A percentile compares a stretch with the other conserved stretches of the same genome.
Conservation (phyloP, 1,140 invertebrate genomes). For the Planococcus citri region DNA sequence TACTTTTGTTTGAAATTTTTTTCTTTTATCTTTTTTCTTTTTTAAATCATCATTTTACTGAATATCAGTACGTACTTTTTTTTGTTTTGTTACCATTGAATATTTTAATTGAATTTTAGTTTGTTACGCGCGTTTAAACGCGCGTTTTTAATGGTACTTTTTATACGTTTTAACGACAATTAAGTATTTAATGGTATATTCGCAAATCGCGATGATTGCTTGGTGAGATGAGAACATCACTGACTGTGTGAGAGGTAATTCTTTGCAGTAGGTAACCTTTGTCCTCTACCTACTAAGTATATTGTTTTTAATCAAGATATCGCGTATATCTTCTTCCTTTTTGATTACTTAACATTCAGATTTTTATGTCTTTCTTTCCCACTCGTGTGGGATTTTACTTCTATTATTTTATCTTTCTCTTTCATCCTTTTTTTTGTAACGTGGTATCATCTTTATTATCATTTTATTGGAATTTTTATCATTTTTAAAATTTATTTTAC, state of each 20-base stretch:
- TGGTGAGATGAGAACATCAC: not conserved
- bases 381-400: not conserved
- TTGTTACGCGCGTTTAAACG: not conserved
- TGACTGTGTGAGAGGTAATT: not conserved
- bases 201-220: not conserved
- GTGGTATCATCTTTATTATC: not conserved
- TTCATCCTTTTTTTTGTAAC: not conserved
- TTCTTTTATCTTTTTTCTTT: not conserved
- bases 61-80: not conserved
- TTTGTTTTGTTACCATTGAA: conserved; percentile 4
- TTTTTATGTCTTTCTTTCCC: conserved; percentile 8
- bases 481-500: not conserved
- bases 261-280: too few relatives aligned
- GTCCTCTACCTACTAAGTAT: too few relatives aligned
- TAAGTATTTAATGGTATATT: not conserved
- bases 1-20: too few relatives aligned
- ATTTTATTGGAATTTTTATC: too few relatives aligned
- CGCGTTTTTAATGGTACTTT: not conserved
- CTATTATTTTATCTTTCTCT: too few relatives aligned
- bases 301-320: too few relatives aligned
- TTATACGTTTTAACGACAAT: not conserved
- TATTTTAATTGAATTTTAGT: not conserved
- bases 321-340: not conserved
- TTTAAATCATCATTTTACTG: not conserved
- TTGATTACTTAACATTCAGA: conserved; percentile 3